A percentile compares a stretch with the other conserved stretches of the same genome.
These are phyloP conservation scores for Pseudococcus longispinus DNA, from an alignment of 2,888 invertebrate genomes.

Conservation along the genomic window DNA sequence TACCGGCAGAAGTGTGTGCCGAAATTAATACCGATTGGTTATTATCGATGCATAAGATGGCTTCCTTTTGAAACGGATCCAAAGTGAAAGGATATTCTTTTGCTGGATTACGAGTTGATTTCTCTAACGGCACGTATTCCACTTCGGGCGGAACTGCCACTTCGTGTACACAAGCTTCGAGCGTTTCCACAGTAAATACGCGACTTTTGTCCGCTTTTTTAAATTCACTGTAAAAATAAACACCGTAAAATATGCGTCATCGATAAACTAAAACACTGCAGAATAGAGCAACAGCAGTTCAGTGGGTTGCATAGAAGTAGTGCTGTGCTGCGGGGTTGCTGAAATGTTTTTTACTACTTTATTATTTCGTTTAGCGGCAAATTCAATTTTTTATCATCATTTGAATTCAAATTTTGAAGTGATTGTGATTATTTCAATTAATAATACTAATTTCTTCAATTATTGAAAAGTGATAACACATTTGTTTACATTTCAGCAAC, in stretches of 20 bases:
- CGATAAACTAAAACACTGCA: background rate
- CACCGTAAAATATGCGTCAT: no score
- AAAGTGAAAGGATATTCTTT: slow-evolving; percentile 93
- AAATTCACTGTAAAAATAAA: slow-evolving; percentile 8
- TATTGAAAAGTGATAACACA: no score
- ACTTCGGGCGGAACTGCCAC: slow-evolving; percentile 91
- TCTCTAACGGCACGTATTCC: slow-evolving; percentile 74
- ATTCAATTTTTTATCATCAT: no score
- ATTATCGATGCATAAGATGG: slow-evolving; percentile 95
- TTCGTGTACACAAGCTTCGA: slow-evolving; percentile 95
- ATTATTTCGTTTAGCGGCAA: no score
- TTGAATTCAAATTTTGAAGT: no score
- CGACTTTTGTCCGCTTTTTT: slow-evolving; percentile 33
- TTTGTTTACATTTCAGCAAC: no score
- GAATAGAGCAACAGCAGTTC: no score
- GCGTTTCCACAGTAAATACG: slow-evolving; percentile 72
- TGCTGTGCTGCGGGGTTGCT: no score
- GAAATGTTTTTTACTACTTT: no score
- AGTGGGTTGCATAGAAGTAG: no score
- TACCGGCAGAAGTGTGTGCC: slow-evolving; percentile 99
- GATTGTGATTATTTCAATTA: no score
- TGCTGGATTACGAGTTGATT: slow-evolving; percentile 74
- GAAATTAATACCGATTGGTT: slow-evolving; percentile 98
- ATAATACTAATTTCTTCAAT: no score
- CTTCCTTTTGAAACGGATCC: slow-evolving; percentile 98